Percentiles rank a stretch among this genome's conserved stretches.
Conservation (phyloP, 2,888 invertebrate species). For the Chironomus tentans region DNA sequence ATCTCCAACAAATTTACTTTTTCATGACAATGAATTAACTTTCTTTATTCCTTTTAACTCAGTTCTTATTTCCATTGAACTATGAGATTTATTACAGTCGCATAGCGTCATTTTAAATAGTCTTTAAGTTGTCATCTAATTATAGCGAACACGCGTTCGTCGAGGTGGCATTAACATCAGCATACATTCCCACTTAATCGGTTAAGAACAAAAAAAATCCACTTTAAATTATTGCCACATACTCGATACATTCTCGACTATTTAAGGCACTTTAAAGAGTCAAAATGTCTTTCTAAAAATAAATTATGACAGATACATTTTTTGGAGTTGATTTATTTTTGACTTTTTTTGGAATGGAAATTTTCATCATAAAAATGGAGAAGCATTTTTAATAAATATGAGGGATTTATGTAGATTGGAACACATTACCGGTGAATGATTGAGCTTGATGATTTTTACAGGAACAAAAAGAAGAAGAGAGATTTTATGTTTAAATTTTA, state of each 20-base stretch:
- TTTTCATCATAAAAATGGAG: background rate
- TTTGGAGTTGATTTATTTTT: too few relatives aligned
- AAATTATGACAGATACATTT: constrained; percentile 1
- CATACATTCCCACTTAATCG: constrained; percentile 6
- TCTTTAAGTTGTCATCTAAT: constrained; percentile 20
- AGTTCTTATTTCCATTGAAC: too few relatives aligned
- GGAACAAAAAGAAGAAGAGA: background rate
- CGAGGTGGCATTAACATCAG: too few relatives aligned
- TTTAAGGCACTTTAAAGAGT: background rate
- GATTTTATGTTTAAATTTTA: too few relatives aligned
- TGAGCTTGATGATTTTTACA: too few relatives aligned
- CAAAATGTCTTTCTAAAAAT: background rate
- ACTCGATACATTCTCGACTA: background rate
- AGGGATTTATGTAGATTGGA: background rate
- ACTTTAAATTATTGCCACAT: constrained; percentile 8
- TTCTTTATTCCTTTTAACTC: too few relatives aligned
- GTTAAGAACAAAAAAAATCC: constrained; percentile 3
- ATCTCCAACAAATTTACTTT: too few relatives aligned
- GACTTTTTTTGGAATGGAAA: too few relatives aligned
- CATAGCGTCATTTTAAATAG: background rate
- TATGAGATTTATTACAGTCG: constrained; percentile 6
- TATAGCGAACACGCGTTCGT: constrained; percentile 12
- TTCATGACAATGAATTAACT: too few relatives aligned
- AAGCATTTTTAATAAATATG: background rate
- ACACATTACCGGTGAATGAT: background rate